A percentile compares a stretch with the other conserved stretches of the same genome.
These are phyloP conservation scores for Hyaena hyaena DNA, from an alignment of 2,113 vertebrate genomes.

Conservation along the genomic window DNA sequence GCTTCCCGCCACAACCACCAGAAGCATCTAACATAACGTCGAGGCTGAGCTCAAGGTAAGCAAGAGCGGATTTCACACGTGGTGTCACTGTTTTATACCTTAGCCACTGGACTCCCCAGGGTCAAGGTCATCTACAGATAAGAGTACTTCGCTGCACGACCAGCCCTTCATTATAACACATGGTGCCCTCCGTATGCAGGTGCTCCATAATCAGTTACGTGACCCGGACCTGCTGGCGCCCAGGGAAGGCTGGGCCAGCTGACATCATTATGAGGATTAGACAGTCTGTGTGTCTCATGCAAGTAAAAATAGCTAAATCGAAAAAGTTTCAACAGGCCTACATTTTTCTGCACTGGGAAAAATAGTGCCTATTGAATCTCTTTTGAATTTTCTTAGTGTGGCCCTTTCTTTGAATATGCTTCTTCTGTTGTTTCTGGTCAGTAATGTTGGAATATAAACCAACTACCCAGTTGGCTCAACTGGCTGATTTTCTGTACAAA, in stretches of 20 bases:
- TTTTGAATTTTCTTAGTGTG: background rate
- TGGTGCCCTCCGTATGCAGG: background rate
- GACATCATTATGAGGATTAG: constrained; percentile 21
- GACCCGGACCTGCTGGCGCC: constrained; percentile 16
- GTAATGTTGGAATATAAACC: background rate
- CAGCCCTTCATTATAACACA: background rate
- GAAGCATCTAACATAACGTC: fast-evolving
- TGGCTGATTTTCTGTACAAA: background rate
- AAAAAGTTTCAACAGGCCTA: background rate
- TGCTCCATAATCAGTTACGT: background rate
- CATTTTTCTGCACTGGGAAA: background rate
- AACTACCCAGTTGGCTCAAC: background rate
- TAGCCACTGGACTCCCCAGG: background rate
- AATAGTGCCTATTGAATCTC: background rate
- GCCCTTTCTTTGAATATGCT: background rate
- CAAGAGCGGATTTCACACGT: fast-evolving
- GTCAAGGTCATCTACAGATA: background rate
- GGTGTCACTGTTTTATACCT: background rate
- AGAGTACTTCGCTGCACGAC: background rate
- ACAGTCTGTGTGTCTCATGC: background rate
- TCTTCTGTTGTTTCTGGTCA: background rate
- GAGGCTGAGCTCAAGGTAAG: fast-evolving
- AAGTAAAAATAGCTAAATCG: constrained; percentile 39
- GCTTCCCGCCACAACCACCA: fast-evolving
- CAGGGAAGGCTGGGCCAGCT: background rate